Conservation (phyloP, 2,113 vertebrate genomes). For the Pangasianodon hypophthalmus region DNA sequence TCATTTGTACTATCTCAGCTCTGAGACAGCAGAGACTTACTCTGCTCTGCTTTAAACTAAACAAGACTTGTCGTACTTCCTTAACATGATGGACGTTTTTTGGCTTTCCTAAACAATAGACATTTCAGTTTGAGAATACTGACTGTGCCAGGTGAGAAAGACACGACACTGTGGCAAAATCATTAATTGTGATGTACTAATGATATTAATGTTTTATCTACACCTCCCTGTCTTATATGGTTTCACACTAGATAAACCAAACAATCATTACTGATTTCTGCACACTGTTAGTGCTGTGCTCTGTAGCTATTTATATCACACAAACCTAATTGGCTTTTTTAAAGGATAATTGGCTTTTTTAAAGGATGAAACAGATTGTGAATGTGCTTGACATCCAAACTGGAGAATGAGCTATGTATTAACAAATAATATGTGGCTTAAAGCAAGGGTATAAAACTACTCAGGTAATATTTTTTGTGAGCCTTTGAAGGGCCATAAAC, state of each 20-base stretch:
- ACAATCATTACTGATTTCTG: background rate
- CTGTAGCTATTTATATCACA: background rate
- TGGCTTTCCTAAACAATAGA: background rate
- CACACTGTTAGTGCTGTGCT: background rate
- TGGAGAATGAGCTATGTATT: background rate
- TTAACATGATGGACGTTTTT: background rate
- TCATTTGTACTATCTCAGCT: slow-evolving; percentile 32
- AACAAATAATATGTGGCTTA: background rate
- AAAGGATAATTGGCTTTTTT: background rate
- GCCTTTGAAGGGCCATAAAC: background rate
- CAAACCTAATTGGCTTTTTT: background rate
- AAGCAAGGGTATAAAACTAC: background rate
- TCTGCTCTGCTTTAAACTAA: slow-evolving; percentile 21
- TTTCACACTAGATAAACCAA: background rate
- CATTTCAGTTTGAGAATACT: background rate
- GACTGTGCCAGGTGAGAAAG: background rate
- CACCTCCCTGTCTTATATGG: background rate
- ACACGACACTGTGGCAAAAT: background rate
- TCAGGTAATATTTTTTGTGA: background rate
- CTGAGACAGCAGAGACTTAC: background rate
- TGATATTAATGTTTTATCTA: background rate
- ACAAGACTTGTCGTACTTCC: slow-evolving; percentile 18
- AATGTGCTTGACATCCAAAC: background rate
- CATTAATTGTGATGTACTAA: background rate
- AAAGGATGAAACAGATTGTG: background rate